Conservation (phyloP, 2,113 vertebrate genomes). For the Sylvia atricapilla region DNA sequence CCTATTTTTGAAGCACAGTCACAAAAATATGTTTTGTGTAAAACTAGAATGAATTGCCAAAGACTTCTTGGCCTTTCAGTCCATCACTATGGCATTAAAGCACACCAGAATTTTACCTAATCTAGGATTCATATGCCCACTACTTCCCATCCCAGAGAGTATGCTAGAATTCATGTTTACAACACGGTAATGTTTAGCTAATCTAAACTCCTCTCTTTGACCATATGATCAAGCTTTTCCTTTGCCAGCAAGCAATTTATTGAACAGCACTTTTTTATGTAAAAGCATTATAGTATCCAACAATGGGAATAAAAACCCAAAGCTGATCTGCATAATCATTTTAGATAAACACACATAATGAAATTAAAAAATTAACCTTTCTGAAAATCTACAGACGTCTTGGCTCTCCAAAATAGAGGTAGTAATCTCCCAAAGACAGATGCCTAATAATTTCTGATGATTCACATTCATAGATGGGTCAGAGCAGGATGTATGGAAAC, state of each 20-base stretch:
- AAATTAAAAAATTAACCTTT: background rate
- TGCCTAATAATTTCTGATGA: background rate
- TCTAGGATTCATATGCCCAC: background rate
- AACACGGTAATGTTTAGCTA: background rate
- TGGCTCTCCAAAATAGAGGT: background rate
- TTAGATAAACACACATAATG: background rate
- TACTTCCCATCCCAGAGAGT: background rate
- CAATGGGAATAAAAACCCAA: background rate
- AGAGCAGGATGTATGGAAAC: background rate
- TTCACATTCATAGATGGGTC: background rate
- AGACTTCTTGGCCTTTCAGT: background rate
- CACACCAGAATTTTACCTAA: background rate
- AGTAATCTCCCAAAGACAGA: background rate
- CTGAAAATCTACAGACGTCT: background rate
- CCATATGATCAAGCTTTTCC: background rate
- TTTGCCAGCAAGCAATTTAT: background rate
- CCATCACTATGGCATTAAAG: background rate
- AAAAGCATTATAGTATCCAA: background rate
- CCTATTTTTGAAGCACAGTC: background rate
- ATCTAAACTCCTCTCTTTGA: background rate
- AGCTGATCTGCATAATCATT: background rate
- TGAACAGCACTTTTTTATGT: background rate
- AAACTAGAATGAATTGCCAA: background rate
- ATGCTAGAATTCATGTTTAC: background rate
- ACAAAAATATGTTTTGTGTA: background rate